Evolutionary conservation across 2,888 invertebrate genomes (phyloP), one percentile per base, ranked within the genome.

Genomic region (Nephrocerus scutellatus): DNA sequence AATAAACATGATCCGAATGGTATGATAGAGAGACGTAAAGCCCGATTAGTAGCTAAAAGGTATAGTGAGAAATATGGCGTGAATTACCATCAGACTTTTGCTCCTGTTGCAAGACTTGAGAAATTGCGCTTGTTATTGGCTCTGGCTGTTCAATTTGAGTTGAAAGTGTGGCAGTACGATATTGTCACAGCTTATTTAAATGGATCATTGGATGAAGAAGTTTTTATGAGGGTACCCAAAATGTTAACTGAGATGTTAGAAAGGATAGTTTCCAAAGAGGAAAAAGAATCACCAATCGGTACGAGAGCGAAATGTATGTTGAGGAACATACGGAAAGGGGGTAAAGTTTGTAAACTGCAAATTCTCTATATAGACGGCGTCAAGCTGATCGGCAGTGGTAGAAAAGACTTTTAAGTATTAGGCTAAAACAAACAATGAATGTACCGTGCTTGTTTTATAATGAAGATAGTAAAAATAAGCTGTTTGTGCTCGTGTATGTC

Each of bases 101-200:
- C 39, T 18, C 45, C 43, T 18, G 43, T 43, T 3, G 38, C 36
- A 3, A 35, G 41, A 24, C 18, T 45, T 14, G 39, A 47, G 26
- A 47, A 36, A 2, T 20, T 43, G 19, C 34, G 45, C 2, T 31
- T 43, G n/a, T 16, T 45, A 18, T 29, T 47, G 21, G 45, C 43
- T 15, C 36, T 47, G 16, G 24, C 45, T 6, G 40, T 40, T 5
- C 31, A 42, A 25, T 30, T 37, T 29, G 23, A 24, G 3, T 12
- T 47, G 2, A 39, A 43, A 28, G 18, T 45, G 2, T 38, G 31
- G 36, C 40, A 47, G 19, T 43, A 43, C 24, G 38, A 43, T 13
- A 37, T 43, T 26, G 42, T 33, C 6, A 43, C 46, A 2, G 42
- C 46, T 12, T 46, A 43, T 26, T 29, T 43, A 16, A 43, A 45